phyloP scores from a whole-genome alignment of 2,888 invertebrate species.

The Drosophila nigricruria region DNA sequence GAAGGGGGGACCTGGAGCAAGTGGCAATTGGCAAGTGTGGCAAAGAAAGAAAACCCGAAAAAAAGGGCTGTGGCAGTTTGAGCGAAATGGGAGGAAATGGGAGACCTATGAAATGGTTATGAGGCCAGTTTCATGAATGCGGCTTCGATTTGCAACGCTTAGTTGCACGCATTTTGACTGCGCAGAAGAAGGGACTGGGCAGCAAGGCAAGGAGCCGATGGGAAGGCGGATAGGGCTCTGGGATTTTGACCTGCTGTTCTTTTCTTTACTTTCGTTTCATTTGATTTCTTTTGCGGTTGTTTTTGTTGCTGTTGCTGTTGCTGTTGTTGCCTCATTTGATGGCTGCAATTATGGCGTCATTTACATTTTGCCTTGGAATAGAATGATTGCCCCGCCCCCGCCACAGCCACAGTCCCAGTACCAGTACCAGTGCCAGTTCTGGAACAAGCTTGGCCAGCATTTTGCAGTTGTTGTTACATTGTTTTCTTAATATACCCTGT shows the following conservation, averaged over 20 bases:
- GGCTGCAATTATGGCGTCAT: conserved; percentile 80
- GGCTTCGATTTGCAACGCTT: conserved; percentile 75
- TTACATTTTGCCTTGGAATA: conserved; percentile 73
- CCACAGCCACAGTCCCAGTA: not conserved
- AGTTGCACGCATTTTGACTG: conserved; percentile 72
- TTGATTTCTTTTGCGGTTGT: conserved; percentile 4
- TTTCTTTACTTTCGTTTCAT: conserved; percentile 6
- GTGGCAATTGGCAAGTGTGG: conserved; percentile 16
- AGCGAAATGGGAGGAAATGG: not conserved
- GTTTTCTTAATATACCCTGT: conserved; percentile 10
- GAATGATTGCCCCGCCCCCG: conserved; percentile 33
- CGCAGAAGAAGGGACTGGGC: not conserved
- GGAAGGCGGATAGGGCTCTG: conserved; percentile 15
- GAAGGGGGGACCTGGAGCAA: conserved; percentile 9
- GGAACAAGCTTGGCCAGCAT: conserved; percentile 29
- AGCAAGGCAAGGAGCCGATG: no score
- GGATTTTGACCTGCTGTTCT: conserved; percentile 45
- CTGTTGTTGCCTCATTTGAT: conserved; percentile 68
- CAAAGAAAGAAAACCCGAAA: conserved; percentile 25
- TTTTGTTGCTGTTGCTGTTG: conserved; percentile 25
- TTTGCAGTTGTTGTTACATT: conserved; percentile 22
- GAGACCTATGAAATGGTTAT: conserved; percentile 18
- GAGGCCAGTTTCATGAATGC: conserved; percentile 38
- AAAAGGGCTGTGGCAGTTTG: conserved; percentile 7
- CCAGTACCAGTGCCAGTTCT: not conserved